Evolutionary conservation across 2,888 invertebrate species (phyloP), one percentile per base, ranked within the genome.

Genomic region (Alsophila aescularia): DNA sequence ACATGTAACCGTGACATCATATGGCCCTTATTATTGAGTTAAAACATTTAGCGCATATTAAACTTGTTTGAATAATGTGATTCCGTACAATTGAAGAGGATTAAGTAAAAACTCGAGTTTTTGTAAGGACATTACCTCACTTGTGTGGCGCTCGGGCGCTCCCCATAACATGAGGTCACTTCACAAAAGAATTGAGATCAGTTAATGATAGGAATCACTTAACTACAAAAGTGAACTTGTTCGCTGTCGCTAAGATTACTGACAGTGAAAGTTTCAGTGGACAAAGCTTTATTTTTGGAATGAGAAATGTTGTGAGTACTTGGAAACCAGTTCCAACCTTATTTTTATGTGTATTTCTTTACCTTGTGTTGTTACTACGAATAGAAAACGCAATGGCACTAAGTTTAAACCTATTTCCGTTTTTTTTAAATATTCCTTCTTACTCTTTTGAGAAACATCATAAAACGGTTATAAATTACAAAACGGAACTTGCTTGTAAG

Each of bases 91-190:
- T 69, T 69, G 66, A 74, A 70, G 64, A 73, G 70, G 62, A 67
- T 70, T 64, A 65, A 62, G 66, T 72, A 69, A 66, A 70, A 72
- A 78, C 73, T 74, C 58, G 72, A 77, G 77, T 69, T 75, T 79
- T 79, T 76, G 54, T 72, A 64, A 66, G 58, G 67, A 72, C 70
- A 83, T 87, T 85, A 85, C 84, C 79, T 87, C 86, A 87, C 82
- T 63, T 66, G 58, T 55, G 56, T 66, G 73, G 76, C 75, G 73
- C 74, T 77, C 75, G 47, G 56, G 40, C 55, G 51, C 70, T 68
- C 69, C 62, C 58, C 32, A 64, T 66, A 49, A 15, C 24, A 36
- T 77, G 84, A 86, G 81, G 83, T 85, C 83, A 85, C 44, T 63
- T 45, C 44, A 64, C 68, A 70, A 75, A 73, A 72, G 72, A 69